Conservation (phyloP, 2,888 invertebrate genomes). For the Philopedon plagiatum region DNA sequence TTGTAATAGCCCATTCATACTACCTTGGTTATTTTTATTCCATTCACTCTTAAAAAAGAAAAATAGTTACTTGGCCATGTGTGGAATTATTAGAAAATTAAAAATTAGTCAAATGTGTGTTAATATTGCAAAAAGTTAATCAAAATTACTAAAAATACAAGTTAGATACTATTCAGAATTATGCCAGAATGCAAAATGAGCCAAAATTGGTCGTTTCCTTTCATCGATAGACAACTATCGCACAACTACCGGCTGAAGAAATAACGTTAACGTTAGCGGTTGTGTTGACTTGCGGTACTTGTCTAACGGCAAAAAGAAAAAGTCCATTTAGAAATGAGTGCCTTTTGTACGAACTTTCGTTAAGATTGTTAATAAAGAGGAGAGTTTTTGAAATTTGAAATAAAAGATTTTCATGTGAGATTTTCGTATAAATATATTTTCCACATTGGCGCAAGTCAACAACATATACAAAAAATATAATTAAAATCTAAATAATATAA, state of each 20-base stretch:
- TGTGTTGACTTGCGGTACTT: constrained; percentile 16
- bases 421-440: constrained; percentile 70
- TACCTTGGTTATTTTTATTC: constrained; percentile 46
- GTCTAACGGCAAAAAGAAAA: constrained; percentile 13
- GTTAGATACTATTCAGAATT: constrained; percentile 35
- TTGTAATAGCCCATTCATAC: constrained; percentile 35
- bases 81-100: constrained; percentile 66
- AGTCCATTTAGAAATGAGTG: constrained; percentile 35
- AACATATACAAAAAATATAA: constrained; percentile 69
- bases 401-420: constrained; percentile 56
- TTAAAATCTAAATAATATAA: constrained; percentile 62
- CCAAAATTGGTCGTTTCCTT: constrained; percentile 16
- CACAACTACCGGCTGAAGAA: not conserved
- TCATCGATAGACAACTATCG: constrained; percentile 18
- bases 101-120: constrained; percentile 56
- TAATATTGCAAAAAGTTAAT: constrained; percentile 56
- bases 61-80: constrained; percentile 69
- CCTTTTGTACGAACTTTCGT: constrained; percentile 26
- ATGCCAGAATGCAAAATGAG: constrained; percentile 21
- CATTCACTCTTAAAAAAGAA: constrained; percentile 47
- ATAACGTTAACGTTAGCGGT: constrained; percentile 9
- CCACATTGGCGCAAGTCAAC: constrained; percentile 71
- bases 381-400: constrained; percentile 45
- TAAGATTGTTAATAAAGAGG: constrained; percentile 7
- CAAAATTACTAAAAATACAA: constrained; percentile 45